phyloP scores from a whole-genome alignment of 1,140 invertebrate genomes.

The Aleiodes sp. region DNA sequence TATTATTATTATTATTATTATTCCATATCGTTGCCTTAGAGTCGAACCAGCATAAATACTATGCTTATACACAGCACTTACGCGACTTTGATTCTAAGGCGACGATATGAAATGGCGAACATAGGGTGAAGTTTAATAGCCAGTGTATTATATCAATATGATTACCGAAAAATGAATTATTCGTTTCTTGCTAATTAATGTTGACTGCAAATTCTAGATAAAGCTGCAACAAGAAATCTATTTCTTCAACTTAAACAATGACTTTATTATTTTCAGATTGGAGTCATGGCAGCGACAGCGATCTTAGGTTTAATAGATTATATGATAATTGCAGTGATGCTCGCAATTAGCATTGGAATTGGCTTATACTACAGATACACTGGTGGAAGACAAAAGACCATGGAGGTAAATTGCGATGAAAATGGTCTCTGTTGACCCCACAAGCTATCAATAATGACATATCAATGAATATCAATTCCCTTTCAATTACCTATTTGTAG shows the following conservation, averaged over 20 bases:
- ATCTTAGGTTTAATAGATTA: constrained; percentile 70
- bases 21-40: too few species aligned
- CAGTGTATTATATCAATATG: too few species aligned
- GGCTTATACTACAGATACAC: constrained; percentile 86
- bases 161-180: too few species aligned
- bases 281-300: constrained; percentile 35
- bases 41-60: too few species aligned
- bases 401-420: constrained; percentile 69
- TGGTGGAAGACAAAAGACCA: constrained; percentile 87
- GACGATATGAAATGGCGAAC: too few species aligned
- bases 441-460: neutral
- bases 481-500: constrained; percentile 61
- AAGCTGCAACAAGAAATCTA: too few species aligned
- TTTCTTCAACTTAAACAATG: neutral
- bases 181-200: too few species aligned
- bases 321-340: constrained; percentile 70
- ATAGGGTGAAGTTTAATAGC: too few species aligned
- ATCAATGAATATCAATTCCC: neutral
- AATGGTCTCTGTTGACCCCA: neutral
- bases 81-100: too few species aligned
- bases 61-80: too few species aligned
- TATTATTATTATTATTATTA: too few species aligned
- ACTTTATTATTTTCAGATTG: neutral
- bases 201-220: too few species aligned
- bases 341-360: constrained; percentile 75